Evolutionary conservation across 1,140 invertebrate genomes (phyloP), one percentile per base, ranked within the genome.

Genomic region (Brachystomella parvula): DNA sequence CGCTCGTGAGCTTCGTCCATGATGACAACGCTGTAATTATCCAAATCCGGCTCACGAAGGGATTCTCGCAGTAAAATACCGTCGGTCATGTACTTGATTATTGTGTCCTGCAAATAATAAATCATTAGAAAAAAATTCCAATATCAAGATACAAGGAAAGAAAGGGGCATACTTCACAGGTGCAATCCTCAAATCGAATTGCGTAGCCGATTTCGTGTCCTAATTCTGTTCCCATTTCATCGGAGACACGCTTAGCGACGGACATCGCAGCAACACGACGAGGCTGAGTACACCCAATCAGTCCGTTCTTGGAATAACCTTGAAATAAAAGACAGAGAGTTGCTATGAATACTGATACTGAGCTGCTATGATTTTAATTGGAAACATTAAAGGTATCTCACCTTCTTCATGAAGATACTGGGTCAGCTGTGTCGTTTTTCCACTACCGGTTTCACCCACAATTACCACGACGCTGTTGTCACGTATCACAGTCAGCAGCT

Each of bases 1-100:
- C 96, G 79, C 80, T 99, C 96, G 78, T 99, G 96, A 75, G 96
- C 96, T 84, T 99, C 96, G 77, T 99, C 96, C 96, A 98, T 98
- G 60, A 99, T 98, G 61, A 99, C 84, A 0, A 91, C 93, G 75
- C 91, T 90, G 79, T 99, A 99, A 75, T 94, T 85, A 76, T 98
- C 96, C 56, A 99, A 79, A 78, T 98, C 95, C 0, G 93, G 86
- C 76, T 98, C 96, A 1, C 94, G 80, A 24, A 99, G 82, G 65
- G 94, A 96, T 78, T 99, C 96, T 65, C 96, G 81, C 2, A 99
- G 79, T 57, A 99, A 78, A 74, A 99, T 99, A 82, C 96, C 96
- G 79, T 99, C 96, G 0, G 96, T 99, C 95, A 98, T 98, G 77
- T 98, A 98, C 79, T 98, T 98, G 47, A 98, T 97, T 6, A 96